These are phyloP conservation scores for Ictalurus furcatus DNA, from an alignment of 2,113 vertebrate genomes.

Conservation along the genomic window DNA sequence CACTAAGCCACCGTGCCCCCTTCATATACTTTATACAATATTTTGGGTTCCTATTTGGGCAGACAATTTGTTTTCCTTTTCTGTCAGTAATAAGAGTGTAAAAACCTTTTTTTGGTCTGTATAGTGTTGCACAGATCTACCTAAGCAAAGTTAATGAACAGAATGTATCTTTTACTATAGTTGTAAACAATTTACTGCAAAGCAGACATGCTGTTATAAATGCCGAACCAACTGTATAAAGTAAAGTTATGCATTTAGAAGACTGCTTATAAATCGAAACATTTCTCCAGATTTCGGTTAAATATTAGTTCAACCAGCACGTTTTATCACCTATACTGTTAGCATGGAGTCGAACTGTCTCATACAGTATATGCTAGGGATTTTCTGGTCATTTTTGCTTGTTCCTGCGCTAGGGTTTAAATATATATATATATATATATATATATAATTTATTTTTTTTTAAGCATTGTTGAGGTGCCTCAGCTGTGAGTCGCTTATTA, in stretches of 20 bases:
- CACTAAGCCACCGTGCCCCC: too few relatives aligned
- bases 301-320: neutral
- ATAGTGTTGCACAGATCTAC: neutral
- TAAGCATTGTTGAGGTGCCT: neutral
- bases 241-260: neutral
- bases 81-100: neutral
- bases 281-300: too few relatives aligned
- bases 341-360: neutral
- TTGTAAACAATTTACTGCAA: neutral
- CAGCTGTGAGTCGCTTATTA: neutral
- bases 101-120: too few relatives aligned
- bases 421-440: too few relatives aligned
- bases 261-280: too few relatives aligned
- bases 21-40: neutral
- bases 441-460: neutral
- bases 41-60: neutral
- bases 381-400: neutral
- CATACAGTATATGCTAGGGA: neutral
- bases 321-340: neutral
- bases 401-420: neutral
- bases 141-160: neutral
- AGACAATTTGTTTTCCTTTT: too few relatives aligned
- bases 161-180: neutral
- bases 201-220: neutral
- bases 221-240: neutral